A percentile compares a stretch with the other conserved stretches of the same genome.
Evolutionary conservation across 2,797 vertebrate species (phyloP).

Genomic region (Salarias fasciatus): DNA sequence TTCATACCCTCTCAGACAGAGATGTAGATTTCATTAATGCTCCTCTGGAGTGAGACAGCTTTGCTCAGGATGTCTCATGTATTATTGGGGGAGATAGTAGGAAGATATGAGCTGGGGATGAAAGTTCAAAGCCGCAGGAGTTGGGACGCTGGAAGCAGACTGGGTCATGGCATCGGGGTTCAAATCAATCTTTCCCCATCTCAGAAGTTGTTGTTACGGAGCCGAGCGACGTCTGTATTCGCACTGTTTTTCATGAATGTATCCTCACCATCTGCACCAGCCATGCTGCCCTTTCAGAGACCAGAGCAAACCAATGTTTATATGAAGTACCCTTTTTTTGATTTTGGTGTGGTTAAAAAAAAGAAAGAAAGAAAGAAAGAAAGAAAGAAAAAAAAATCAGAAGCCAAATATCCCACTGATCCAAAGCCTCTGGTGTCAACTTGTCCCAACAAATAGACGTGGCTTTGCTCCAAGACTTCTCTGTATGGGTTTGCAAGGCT

Average conservation of each 20-base stretch:
- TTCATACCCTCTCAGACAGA: slow-evolving; percentile 81
- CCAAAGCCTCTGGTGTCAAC: slow-evolving; percentile 78
- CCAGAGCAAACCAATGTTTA: slow-evolving; percentile 76
- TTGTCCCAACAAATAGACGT: slow-evolving; percentile 72
- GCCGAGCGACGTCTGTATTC: slow-evolving; percentile 81
- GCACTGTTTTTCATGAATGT: slow-evolving; percentile 86
- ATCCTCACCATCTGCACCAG: slow-evolving; percentile 84
- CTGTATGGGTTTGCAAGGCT: slow-evolving; percentile 84
- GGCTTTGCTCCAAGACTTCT: slow-evolving; percentile 81
- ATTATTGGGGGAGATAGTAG: slow-evolving; percentile 74
- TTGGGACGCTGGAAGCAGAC: slow-evolving; percentile 71
- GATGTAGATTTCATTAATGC: slow-evolving; percentile 82
- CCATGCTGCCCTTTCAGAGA: slow-evolving; percentile 79
- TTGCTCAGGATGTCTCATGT: slow-evolving; percentile 73
- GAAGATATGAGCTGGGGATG: slow-evolving; percentile 71
- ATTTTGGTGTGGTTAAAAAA: slow-evolving; percentile 69
- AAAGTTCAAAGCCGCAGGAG: slow-evolving; percentile 68
- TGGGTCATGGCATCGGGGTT: slow-evolving; percentile 70
- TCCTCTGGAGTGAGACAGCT: slow-evolving; percentile 75
- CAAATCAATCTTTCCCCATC: slow-evolving; percentile 75
- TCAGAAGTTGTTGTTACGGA: slow-evolving; percentile 74
- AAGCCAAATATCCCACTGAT: slow-evolving; percentile 81
- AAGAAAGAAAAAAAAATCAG: slow-evolving; percentile 67
- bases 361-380: slow-evolving; percentile 35
- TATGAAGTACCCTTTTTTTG: slow-evolving; percentile 70